Percentiles rank a stretch among this genome's conserved stretches.
These are phyloP conservation scores for Congeria kusceri DNA, from an alignment of 2,888 invertebrate species.

Conservation along the genomic window DNA sequence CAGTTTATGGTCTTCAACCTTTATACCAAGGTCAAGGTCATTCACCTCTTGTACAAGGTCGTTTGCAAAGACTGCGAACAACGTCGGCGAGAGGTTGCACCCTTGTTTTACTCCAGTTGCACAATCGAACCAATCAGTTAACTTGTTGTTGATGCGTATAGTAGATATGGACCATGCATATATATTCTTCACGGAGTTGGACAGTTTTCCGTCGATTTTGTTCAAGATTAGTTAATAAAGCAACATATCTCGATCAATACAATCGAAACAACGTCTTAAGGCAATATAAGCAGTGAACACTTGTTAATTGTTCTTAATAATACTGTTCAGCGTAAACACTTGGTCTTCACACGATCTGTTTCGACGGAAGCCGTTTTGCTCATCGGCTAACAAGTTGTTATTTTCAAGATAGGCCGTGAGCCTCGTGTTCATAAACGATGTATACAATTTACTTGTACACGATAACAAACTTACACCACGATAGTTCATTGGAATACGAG, in stretches of 20 bases:
- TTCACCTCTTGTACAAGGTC: slow-evolving; percentile 36
- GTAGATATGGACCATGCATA: not conserved
- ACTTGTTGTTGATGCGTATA: slow-evolving; percentile 25
- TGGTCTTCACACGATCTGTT: slow-evolving; percentile 50
- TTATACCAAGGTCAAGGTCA: slow-evolving; percentile 28
- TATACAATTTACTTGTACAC: slow-evolving; percentile 47
- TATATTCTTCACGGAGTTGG: slow-evolving; percentile 18
- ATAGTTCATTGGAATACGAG: slow-evolving; percentile 18
- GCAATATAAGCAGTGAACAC: slow-evolving; percentile 34
- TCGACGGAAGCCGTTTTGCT: slow-evolving; percentile 47
- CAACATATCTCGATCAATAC: slow-evolving; percentile 33
- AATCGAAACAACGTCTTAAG: slow-evolving; percentile 27
- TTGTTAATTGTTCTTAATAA: slow-evolving; percentile 25
- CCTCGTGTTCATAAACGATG: slow-evolving; percentile 27
- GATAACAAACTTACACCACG: slow-evolving; percentile 36
- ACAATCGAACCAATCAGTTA: slow-evolving; percentile 33
- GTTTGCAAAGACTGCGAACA: slow-evolving; percentile 33
- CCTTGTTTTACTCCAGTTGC: slow-evolving; percentile 33
- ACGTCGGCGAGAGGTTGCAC: slow-evolving; percentile 35
- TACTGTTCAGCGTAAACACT: slow-evolving; percentile 27
- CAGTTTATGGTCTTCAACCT: slow-evolving; percentile 15
- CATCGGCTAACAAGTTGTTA: slow-evolving; percentile 32
- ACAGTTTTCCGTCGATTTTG: slow-evolving; percentile 40
- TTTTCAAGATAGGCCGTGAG: slow-evolving; percentile 18
- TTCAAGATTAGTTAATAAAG: slow-evolving; percentile 40